Base-by-base conservation (phyloP, 2,797 vertebrate species). In the Podarcis lilfordi region DNA sequence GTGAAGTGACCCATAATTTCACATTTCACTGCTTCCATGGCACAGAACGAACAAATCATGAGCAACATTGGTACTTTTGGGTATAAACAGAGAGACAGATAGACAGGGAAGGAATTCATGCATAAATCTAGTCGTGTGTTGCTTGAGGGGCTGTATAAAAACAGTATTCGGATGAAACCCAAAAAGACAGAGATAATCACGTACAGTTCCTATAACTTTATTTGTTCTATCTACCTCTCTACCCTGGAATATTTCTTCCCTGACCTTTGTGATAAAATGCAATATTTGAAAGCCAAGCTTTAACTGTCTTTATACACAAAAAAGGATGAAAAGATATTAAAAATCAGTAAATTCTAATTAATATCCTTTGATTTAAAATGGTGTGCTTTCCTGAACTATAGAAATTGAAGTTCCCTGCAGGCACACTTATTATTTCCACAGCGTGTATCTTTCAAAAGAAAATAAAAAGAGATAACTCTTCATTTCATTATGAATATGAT, bases 321-420 rank as follows among this genome's bases (percentile, higher is more conserved):
- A 84, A 32, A 79, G 74, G 13, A 80, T 79, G 64, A 72, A 71
- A 64, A 80, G 11, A 80, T 83, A 77, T 55, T 37, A 84, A 72
- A 80, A 71, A 61, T 72, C 68, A 85, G 76, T 64, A 84, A 80
- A 72, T 85, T 84, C 55, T 74, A 85, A 68, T 74, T 85, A 80
- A 50, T 75, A 37, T 75, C 32, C 64, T 35, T 85, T 86, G 76
- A 84, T 78, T 87, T 86, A 90, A 43, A 88, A 90, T 80, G 43
- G 68, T n/a, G 2, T 9, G 5, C 43, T 92, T 81, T 61, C 5
- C 27, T 90, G 86, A 87, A 91, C 87, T 37, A 85, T 74, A 17
- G 45, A 77, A 78, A 1, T 0, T 40, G 69, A 84, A 35, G 6
- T 6, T 93, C 45, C 76, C 35, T 72, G 50, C 87, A 89, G 15